Conservation (phyloP, 1,140 invertebrate species). For the Caenorhabditis latens region DNA sequence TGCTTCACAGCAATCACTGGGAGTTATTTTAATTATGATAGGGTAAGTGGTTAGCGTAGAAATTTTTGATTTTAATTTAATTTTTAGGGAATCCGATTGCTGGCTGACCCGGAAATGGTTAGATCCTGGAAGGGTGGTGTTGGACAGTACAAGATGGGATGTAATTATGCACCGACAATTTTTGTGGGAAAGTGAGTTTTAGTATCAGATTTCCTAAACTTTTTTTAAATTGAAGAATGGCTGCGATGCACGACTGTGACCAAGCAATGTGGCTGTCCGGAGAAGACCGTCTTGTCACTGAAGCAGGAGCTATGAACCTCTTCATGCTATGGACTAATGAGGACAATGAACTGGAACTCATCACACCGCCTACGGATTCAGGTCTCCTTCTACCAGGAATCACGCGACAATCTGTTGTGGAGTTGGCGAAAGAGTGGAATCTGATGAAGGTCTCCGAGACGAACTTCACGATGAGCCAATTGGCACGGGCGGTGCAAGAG, state of each 20-base stretch:
- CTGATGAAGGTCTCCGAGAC: constrained; percentile 89
- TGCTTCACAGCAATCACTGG: constrained; percentile 91
- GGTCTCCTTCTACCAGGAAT: constrained; percentile 89
- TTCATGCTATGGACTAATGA: constrained; percentile 91
- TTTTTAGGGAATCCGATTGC: constrained; percentile 85
- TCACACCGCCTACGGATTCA: constrained; percentile 85
- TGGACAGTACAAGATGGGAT: constrained; percentile 92
- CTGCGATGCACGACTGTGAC: constrained; percentile 86
- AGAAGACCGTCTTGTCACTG: constrained; percentile 91
- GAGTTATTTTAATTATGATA: constrained; percentile 89
- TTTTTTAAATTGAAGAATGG: too few species aligned
- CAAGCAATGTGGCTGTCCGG: constrained; percentile 94
- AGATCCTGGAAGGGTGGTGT: constrained; percentile 95
- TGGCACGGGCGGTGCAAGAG: constrained; percentile 85
- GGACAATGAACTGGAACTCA: constrained; percentile 90
- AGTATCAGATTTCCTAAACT: background rate
- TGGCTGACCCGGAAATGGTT: constrained; percentile 86
- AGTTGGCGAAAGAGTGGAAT: constrained; percentile 85
- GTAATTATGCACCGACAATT: constrained; percentile 82
- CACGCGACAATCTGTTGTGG: constrained; percentile 88
- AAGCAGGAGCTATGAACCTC: constrained; percentile 99
- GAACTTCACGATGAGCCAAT: constrained; percentile 87
- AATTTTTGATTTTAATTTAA: too few species aligned
- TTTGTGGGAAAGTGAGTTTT: constrained; percentile 80
- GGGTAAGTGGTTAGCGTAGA: constrained; percentile 80